Percentiles rank a stretch among this genome's conserved stretches.
These are phyloP conservation scores for Mycetomoellerius zeteki DNA, from an alignment of 1,140 invertebrate species.

Conservation along the genomic window DNA sequence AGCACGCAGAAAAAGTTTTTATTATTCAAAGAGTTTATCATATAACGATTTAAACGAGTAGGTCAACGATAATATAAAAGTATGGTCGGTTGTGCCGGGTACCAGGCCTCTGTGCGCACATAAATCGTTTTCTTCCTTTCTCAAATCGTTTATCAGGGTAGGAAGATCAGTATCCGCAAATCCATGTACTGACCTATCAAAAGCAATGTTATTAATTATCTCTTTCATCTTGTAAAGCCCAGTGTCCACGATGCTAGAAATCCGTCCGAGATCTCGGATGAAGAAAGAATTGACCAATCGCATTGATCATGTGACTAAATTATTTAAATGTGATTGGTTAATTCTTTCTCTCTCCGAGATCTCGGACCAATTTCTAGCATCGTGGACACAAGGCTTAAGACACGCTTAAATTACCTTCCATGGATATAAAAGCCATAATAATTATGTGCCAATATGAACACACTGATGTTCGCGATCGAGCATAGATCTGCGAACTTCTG, in stretches of 20 bases:
- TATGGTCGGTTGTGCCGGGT: constrained; percentile 93
- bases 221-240: neutral
- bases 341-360: too few species aligned
- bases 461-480: constrained; percentile 94
- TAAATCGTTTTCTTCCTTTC: constrained; percentile 93
- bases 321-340: too few species aligned
- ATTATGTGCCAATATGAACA: constrained; percentile 92
- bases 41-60: constrained; percentile 89
- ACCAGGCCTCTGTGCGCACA: constrained; percentile 93
- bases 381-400: too few species aligned
- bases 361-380: too few species aligned
- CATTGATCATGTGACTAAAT: too few species aligned
- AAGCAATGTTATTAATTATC: constrained; percentile 37
- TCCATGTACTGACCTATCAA: constrained; percentile 92
- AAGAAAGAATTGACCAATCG: too few species aligned
- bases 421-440: constrained; percentile 96
- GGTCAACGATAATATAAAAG: constrained; percentile 92
- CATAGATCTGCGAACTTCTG: constrained; percentile 94
- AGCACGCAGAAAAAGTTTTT: too few species aligned
- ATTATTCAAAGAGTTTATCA: constrained; percentile 87
- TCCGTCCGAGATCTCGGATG: too few species aligned
- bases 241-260: too few species aligned
- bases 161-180: constrained; percentile 94
- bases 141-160: constrained; percentile 92
- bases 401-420: constrained; percentile 88